These are phyloP conservation scores for Hippocampus kuda DNA, from an alignment of 2,797 vertebrate genomes.

Conservation along the genomic window DNA sequence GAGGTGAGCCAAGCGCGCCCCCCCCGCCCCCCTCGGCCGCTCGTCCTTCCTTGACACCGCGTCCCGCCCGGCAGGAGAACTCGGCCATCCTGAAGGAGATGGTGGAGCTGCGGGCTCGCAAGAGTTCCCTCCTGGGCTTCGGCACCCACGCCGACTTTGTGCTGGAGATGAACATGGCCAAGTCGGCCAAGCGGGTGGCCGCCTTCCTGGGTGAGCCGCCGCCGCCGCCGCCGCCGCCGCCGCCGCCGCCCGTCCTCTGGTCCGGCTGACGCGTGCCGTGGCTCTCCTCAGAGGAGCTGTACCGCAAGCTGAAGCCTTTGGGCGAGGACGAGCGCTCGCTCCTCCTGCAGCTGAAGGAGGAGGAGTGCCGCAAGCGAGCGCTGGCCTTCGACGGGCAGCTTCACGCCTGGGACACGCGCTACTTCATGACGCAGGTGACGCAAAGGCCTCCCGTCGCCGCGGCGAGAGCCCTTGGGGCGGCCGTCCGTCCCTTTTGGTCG, in stretches of 20 bases:
- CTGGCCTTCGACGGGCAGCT: constrained; percentile 71
- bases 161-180: constrained; percentile 99
- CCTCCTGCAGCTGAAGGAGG: constrained; percentile 81
- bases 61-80: constrained; percentile 74
- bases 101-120: constrained; percentile 78
- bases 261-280: no score
- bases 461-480: no score
- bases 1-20: constrained; percentile 63
- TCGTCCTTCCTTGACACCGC: neutral
- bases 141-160: constrained; percentile 85
- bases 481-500: no score
- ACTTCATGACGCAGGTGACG: constrained; percentile 86
- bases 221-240: no score
- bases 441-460: neutral
- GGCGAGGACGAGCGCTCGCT: constrained; percentile 78
- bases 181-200: constrained; percentile 74
- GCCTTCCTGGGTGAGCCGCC: constrained; percentile 75
- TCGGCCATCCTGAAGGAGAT: constrained; percentile 83
- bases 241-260: neutral
- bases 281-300: constrained; percentile 74
- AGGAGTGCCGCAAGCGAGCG: constrained; percentile 75
- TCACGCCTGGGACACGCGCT: constrained; percentile 91
- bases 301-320: constrained; percentile 78
- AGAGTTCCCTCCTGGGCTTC: constrained; percentile 79
- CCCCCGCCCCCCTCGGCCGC: neutral